These are phyloP conservation scores for Dromas ardeola DNA, from an alignment of 2,113 vertebrate species.

Conservation along the genomic window DNA sequence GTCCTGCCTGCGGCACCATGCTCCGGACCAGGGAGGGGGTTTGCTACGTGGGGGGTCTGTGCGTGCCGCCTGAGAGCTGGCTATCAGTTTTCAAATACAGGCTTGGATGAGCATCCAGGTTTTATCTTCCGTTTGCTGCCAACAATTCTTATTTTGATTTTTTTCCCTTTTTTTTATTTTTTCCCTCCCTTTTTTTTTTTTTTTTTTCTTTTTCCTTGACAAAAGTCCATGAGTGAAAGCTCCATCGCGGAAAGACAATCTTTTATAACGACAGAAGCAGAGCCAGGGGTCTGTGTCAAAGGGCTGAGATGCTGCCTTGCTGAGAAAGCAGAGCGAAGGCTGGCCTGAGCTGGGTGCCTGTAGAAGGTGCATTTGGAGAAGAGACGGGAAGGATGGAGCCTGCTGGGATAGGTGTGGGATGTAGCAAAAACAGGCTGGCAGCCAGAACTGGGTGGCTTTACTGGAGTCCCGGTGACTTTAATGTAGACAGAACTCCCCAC, in stretches of 20 bases:
- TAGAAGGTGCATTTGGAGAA: neutral
- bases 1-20: neutral
- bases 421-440: neutral
- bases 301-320: neutral
- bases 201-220: neutral
- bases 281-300: constrained; percentile 16
- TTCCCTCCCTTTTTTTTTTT: neutral
- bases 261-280: constrained; percentile 42
- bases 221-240: constrained; percentile 26
- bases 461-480: neutral
- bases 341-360: fast-evolving
- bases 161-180: fast-evolving
- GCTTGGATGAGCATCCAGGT: constrained; percentile 63
- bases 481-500: fast-evolving
- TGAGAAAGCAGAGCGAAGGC: neutral
- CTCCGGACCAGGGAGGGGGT: neutral
- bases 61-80: constrained; percentile 11
- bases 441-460: neutral
- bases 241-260: constrained; percentile 41
- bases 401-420: neutral
- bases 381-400: neutral
- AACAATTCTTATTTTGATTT: constrained; percentile 46
- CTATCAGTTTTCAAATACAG: constrained; percentile 58
- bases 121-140: constrained; percentile 65
- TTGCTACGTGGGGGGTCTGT: constrained; percentile 41